Evolutionary conservation across 2,888 invertebrate genomes (phyloP), one percentile per base, ranked within the genome.

Genomic region (Geophilus truncorum): DNA sequence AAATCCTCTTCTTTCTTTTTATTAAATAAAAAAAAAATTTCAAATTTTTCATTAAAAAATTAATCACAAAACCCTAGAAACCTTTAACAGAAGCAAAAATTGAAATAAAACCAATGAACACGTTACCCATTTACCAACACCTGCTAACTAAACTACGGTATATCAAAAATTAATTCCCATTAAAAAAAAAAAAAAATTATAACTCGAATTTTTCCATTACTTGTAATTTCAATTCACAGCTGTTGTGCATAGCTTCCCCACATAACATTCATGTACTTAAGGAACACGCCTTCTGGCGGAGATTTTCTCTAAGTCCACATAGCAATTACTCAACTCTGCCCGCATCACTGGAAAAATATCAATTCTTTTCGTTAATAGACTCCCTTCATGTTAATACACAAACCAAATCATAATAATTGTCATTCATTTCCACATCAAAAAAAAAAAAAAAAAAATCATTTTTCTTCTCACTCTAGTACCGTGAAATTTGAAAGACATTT

Each of bases 281-380:
- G 70, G 28, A 70, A 25, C 25, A 6, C 70, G 70, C 70, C 70
- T 70, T 70, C 70, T 70, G 70, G 70, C 70, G 70, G 70, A 70
- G 70, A 51, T 51, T 51, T 51, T 51, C 7, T 21, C 18, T 21
- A 32, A 32, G 5, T 32, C 32, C 32, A 32, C 32, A 9, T 5
- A 51, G 3, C 18, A 18, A 5, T 51, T 51, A 18, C 45, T 45
- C 51, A 51, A 40, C 40, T 40, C 40, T 4, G n/a, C 12, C 7
- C 36, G 9, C 36, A 9, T 15, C 36, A 36, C 36, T 36, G 9
- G 15, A 51, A n/a, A 51, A n/a, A 51, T 18, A 51, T 51, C 51
- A 51, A 18, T 51, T 51, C 7, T 51, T 51, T 21, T 51, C 7
- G 18, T n/a, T 18, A 21, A 21, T 51, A 1, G 21, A 18, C 18